Evolutionary conservation across 2,113 vertebrate genomes (phyloP).

Genomic region (Trinectes maculatus): DNA sequence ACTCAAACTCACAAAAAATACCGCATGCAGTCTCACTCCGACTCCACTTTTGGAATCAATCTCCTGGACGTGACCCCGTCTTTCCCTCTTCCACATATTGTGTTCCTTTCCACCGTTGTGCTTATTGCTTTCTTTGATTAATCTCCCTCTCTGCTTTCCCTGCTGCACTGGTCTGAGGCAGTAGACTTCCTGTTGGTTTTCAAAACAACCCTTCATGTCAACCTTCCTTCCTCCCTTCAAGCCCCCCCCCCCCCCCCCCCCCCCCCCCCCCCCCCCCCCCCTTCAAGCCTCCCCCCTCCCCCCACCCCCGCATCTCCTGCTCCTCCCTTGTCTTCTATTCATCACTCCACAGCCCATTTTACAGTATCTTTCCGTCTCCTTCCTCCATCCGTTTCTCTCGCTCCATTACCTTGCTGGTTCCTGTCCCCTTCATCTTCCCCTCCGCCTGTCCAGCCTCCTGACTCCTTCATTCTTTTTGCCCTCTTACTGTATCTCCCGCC

Average conservation of each 20-base stretch:
- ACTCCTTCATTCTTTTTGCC: constrained; percentile 70
- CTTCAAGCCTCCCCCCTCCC: constrained; percentile 51
- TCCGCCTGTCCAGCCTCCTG: constrained; percentile 73
- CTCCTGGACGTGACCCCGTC: constrained; percentile 55
- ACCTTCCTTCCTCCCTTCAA: constrained; percentile 65
- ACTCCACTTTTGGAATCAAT: constrained; percentile 53
- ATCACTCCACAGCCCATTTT: constrained; percentile 71
- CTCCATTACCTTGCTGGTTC: constrained; percentile 73
- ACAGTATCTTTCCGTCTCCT: constrained; percentile 71
- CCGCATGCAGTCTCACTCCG: constrained; percentile 14
- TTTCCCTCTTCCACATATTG: constrained; percentile 67
- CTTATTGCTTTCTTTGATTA: constrained; percentile 75
- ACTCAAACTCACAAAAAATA: constrained; percentile 30
- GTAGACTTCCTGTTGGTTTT: constrained; percentile 75
- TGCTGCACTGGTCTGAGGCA: constrained; percentile 67
- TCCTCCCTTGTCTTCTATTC: constrained; percentile 68
- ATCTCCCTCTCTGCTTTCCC: constrained; percentile 62
- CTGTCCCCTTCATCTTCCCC: constrained; percentile 70
- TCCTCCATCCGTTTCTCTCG: constrained; percentile 69
- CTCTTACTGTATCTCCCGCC: constrained; percentile 71
- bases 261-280: constrained; percentile 1
- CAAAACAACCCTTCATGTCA: constrained; percentile 76
- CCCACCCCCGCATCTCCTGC: constrained; percentile 25
- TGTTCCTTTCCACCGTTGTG: constrained; percentile 56
- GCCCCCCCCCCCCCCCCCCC: constrained; percentile 44